These are phyloP conservation scores for Rallus crepitans DNA, from an alignment of 2,797 vertebrate species.

Conservation along the genomic window DNA sequence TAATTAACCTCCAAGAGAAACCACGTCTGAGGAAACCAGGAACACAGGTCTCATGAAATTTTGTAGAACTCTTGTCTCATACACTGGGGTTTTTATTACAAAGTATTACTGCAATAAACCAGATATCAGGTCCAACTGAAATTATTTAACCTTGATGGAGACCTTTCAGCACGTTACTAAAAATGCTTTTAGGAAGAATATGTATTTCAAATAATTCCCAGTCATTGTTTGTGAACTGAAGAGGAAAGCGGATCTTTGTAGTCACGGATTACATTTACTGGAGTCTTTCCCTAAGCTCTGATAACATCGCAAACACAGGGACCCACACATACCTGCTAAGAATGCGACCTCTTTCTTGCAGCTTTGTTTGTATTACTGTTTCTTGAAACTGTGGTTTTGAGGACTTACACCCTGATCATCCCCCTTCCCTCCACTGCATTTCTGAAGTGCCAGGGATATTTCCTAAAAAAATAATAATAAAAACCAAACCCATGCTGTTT, in stretches of 20 bases:
- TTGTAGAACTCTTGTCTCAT: neutral
- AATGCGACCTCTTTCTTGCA: neutral
- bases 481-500: neutral
- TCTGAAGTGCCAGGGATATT: neutral
- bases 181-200: slow-evolving; percentile 12
- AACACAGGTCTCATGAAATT: neutral
- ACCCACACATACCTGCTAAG: too few species aligned
- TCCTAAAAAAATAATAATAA: neutral
- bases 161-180: neutral
- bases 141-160: neutral
- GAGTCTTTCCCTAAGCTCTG: neutral
- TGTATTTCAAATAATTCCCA: neutral
- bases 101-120: neutral
- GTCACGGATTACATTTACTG: neutral
- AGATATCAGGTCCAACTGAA: neutral
- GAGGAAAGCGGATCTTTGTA: neutral
- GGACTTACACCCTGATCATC: neutral
- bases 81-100: neutral
- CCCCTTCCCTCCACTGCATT: neutral
- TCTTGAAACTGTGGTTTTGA: neutral
- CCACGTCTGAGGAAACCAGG: neutral
- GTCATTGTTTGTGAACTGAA: neutral
- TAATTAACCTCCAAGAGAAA: neutral
- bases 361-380: neutral
- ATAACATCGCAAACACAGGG: neutral